These are phyloP conservation scores for Amniataba percoides DNA, from an alignment of 2,797 vertebrate genomes.

Conservation along the genomic window DNA sequence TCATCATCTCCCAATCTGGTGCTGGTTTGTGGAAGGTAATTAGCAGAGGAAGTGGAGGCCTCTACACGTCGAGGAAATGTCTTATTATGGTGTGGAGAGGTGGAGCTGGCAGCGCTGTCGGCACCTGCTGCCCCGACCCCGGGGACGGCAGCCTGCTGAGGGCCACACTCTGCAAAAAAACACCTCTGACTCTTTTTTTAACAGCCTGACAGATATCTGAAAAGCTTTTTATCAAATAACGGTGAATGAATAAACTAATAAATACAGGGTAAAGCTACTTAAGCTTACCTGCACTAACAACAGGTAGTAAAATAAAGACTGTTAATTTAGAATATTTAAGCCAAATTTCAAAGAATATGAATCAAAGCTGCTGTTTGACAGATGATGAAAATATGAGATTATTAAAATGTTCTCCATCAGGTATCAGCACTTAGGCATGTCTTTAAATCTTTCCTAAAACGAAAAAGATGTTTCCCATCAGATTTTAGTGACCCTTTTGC, in stretches of 20 bases:
- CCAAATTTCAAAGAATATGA: background rate
- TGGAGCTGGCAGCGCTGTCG: slow-evolving; percentile 62
- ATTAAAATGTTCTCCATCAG: background rate
- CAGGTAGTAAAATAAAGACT: no score
- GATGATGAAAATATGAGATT: background rate
- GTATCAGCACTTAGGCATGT: background rate
- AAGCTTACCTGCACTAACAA: background rate
- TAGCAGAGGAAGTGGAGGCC: slow-evolving; percentile 69
- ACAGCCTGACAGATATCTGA: background rate
- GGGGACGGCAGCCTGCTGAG: slow-evolving; percentile 38
- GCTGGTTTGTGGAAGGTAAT: slow-evolving; percentile 70
- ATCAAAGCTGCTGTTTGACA: background rate
- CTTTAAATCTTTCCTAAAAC: background rate
- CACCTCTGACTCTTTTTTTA: background rate
- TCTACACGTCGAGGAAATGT: slow-evolving; percentile 66
- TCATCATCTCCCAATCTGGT: slow-evolving; percentile 66
- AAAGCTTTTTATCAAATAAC: background rate
- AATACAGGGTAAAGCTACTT: background rate
- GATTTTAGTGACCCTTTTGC: background rate
- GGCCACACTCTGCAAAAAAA: slow-evolving; percentile 47
- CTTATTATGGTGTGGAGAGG: slow-evolving; percentile 67
- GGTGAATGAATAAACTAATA: background rate
- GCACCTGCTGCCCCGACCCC: slow-evolving; percentile 71
- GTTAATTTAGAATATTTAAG: background rate
- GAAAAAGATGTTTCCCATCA: background rate